These are phyloP conservation scores for Dendrophyllia cribrosa DNA, from an alignment of 64 coral and sea anemone species.

Conservation along the genomic window DNA sequence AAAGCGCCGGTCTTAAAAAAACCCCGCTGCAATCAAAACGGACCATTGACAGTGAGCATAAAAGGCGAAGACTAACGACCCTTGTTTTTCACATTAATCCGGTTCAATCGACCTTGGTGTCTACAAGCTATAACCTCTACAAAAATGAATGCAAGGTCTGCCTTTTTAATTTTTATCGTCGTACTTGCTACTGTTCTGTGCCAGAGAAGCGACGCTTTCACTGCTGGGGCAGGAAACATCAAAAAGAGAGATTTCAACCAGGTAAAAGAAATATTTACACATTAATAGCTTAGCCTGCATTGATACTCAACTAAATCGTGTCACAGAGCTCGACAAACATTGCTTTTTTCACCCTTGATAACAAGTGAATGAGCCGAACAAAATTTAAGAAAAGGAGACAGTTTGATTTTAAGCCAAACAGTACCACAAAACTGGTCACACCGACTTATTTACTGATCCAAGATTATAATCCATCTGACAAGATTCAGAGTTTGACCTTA, in stretches of 20 bases:
- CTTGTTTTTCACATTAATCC: neutral
- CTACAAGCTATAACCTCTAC: neutral
- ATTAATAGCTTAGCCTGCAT: neutral
- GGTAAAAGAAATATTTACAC: neutral
- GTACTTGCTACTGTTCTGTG: neutral
- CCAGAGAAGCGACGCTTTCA: conserved; percentile 13
- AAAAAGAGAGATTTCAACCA: conserved; percentile 3
- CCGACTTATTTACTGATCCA: no score
- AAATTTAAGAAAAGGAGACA: neutral
- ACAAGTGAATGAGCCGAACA: neutral
- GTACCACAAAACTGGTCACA: neutral
- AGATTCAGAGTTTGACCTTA: no score
- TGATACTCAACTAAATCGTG: neutral
- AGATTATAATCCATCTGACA: no score
- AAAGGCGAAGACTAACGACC: neutral
- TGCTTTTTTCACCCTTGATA: neutral
- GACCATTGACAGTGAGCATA: conserved; percentile 5
- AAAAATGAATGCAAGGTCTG: neutral
- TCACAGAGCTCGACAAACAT: neutral
- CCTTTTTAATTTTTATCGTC: neutral
- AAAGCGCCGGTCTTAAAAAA: neutral
- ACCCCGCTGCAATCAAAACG: neutral
- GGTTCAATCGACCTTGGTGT: neutral
- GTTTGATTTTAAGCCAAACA: neutral
- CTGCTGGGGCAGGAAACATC: conserved; percentile 25